phyloP scores from a whole-genome alignment of 2,888 invertebrate genomes.

The Eledona agricola region DNA sequence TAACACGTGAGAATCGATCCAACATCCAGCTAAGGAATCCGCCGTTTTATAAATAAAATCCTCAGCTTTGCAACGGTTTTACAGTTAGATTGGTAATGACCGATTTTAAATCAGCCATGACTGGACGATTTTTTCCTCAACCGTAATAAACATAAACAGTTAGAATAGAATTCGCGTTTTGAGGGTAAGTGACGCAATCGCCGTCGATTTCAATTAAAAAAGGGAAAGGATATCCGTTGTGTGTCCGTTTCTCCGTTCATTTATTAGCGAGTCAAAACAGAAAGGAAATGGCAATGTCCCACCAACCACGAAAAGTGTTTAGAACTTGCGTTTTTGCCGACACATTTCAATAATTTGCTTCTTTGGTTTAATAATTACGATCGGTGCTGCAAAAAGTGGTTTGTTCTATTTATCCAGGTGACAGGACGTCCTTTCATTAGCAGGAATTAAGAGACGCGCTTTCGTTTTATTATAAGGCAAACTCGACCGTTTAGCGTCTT shows the following conservation, averaged over 20 bases:
- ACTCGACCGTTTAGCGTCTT: too few relatives aligned
- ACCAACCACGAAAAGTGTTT: too few relatives aligned
- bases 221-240: conserved; percentile 24
- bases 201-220: conserved; percentile 13
- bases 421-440: too few relatives aligned
- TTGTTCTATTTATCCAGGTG: too few relatives aligned
- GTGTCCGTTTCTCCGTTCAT: conserved; percentile 16
- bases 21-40: background rate
- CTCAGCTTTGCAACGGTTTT: conserved; percentile 14
- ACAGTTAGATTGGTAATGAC: conserved; percentile 26
- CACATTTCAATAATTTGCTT: too few relatives aligned
- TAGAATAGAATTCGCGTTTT: background rate
- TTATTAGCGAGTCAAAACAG: conserved; percentile 18
- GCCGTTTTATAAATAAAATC: conserved; percentile 3
- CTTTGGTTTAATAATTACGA: too few relatives aligned
- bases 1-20: conserved; percentile 3
- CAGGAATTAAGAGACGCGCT: too few relatives aligned
- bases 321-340: too few relatives aligned
- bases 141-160: conserved; percentile 17
- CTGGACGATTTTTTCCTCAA: conserved; percentile 13
- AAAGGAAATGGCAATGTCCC: conserved; percentile 21
- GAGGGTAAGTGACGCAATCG: conserved; percentile 17
- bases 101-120: conserved; percentile 25
- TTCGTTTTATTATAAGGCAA: too few relatives aligned
- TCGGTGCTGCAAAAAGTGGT: too few relatives aligned